Evolutionary conservation across 53 echinoderm and acorn worm species (phyloP), one percentile per base, ranked within the genome.

Genomic region (Paracentrotus lividus): DNA sequence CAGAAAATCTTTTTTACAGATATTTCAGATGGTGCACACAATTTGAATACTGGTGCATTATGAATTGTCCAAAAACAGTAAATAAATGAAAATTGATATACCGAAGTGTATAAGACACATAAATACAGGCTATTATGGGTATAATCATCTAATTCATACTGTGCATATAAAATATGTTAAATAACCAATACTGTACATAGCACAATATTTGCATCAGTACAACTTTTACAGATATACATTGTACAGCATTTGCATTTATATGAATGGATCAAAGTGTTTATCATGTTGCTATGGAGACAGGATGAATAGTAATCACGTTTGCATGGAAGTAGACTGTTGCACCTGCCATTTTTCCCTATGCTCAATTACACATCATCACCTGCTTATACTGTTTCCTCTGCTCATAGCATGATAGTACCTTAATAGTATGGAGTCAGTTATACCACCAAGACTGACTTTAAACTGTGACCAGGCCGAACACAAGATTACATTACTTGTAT

Each of bases 211-310:
- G 23, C 42, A 0, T 23, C 20, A 42, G 77, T 77, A 77, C 23
- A 77, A 43, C 24, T 77, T 9, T 6, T 42, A 77, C 43, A 77
- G 69, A 36, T 23, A 24, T 51, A 51, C 51, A 51, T 51, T 51
- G 51, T 51, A 6, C 6, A 51, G 51, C 51, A n/a, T n/a, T n/a
- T n/a, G n/a, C n/a, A n/a, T n/a, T n/a, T n/a, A n/a, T 8, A 81
- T 81, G 47, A 81, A 81, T 81, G 81, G 14, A 81, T 72, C 3
- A 13, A 47, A 47, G 32, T 47, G 21, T 47, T 49, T 21, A 81
- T 49, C 47, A 43, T 3, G 81, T 47, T 81, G 81, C 81, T 8
- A 81, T 47, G 47, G 81, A 33, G 47, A 81, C 47, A 81, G 81
- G 49, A 47, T 81, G 42, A 36, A 36, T 21, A 72, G 40, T 72